phyloP scores from a whole-genome alignment of 2,888 invertebrate species.

The Drosophila phalerata region DNA sequence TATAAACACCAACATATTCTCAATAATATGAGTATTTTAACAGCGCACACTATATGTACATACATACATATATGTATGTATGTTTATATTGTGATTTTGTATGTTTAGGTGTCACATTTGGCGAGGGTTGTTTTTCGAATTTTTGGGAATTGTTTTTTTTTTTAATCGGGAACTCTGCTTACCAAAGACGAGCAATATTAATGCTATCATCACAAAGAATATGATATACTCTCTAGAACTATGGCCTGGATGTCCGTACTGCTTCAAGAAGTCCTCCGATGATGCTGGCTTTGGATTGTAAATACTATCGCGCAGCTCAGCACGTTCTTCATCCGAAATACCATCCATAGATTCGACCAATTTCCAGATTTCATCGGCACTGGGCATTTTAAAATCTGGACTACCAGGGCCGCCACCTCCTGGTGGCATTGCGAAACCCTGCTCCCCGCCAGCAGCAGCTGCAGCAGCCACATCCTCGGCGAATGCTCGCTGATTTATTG shows the following conservation, averaged over 20 bases:
- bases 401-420: constrained; percentile 57
- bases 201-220: constrained; percentile 84
- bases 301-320: constrained; percentile 87
- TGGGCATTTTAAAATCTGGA: constrained; percentile 86
- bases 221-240: constrained; percentile 81
- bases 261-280: constrained; percentile 78
- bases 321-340: constrained; percentile 88
- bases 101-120: constrained; percentile 27
- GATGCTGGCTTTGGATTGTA: constrained; percentile 85
- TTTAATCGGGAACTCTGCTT: constrained; percentile 73
- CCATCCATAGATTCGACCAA: constrained; percentile 87
- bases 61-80: too few relatives aligned
- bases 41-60: constrained; percentile 52
- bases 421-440: constrained; percentile 61
- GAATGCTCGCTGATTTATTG: constrained; percentile 78
- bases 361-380: constrained; percentile 87
- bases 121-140: constrained; percentile 29
- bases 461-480: constrained; percentile 82
- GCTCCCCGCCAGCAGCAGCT: constrained; percentile 71
- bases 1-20: constrained; percentile 62
- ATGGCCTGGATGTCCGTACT: constrained; percentile 62
- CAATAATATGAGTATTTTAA: constrained; percentile 32
- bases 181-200: constrained; percentile 84
- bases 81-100: not conserved
- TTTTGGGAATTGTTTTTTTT: not conserved